These are phyloP conservation scores for Leptopilina boulardi DNA, from an alignment of 1,140 invertebrate species.

Conservation along the genomic window DNA sequence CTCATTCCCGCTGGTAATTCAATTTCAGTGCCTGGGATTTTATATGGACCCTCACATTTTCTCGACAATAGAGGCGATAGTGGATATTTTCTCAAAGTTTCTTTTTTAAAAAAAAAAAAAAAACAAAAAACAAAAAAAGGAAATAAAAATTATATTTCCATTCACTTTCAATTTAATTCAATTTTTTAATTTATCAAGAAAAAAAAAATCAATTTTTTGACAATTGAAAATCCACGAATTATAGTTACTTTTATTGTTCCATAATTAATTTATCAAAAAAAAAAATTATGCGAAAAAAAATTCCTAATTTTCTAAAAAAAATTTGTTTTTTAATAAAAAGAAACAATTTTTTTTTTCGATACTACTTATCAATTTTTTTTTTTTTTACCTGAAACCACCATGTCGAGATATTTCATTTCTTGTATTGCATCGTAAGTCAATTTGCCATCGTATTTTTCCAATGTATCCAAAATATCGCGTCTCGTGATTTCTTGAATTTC, in stretches of 20 bases:
- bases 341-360: constrained; percentile 19
- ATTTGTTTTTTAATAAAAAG: too few species aligned
- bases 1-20: constrained; percentile 72
- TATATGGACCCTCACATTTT: constrained; percentile 69
- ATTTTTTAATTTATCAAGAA: too few species aligned
- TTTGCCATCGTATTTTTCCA: constrained; percentile 71
- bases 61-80: constrained; percentile 74
- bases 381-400: constrained; percentile 76
- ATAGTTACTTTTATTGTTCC: too few species aligned
- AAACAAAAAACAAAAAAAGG: too few species aligned
- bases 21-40: constrained; percentile 66
- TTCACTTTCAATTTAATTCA: too few species aligned
- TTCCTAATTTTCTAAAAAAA: too few species aligned
- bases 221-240: too few species aligned
- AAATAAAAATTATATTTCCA: too few species aligned
- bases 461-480: constrained; percentile 79
- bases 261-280: too few species aligned
- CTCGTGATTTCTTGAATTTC: constrained; percentile 81
- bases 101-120: too few species aligned
- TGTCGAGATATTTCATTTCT: constrained; percentile 80
- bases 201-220: too few species aligned
- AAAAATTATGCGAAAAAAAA: too few species aligned
- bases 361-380: constrained; percentile 50
- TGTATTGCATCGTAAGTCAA: constrained; percentile 80
- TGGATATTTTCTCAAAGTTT: constrained; percentile 77